phyloP scores from a whole-genome alignment of 1,140 invertebrate genomes.

The Stenopsyche tienmushanensis region DNA sequence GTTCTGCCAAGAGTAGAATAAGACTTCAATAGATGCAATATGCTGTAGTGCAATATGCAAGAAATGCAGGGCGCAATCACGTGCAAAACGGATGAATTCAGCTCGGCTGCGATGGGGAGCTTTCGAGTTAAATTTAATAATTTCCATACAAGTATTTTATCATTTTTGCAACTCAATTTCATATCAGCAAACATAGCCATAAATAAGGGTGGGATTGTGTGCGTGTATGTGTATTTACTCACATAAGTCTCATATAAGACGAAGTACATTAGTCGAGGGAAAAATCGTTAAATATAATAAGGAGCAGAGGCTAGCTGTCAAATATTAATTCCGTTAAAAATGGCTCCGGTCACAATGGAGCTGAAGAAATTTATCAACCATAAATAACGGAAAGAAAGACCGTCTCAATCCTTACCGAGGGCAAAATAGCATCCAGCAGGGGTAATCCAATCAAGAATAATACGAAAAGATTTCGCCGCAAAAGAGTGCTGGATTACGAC shows the following conservation, averaged over 20 bases:
- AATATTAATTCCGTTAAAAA: slow-evolving; percentile 41
- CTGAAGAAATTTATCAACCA: slow-evolving; percentile 39
- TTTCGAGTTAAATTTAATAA: no score
- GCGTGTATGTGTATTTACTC: no score
- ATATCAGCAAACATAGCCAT: neutral
- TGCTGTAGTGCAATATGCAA: slow-evolving; percentile 3
- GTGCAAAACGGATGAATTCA: slow-evolving; percentile 7
- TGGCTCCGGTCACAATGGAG: slow-evolving; percentile 34
- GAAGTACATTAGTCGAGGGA: slow-evolving; percentile 2
- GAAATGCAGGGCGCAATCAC: slow-evolving; percentile 2
- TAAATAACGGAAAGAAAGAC: slow-evolving; percentile 39
- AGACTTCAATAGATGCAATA: slow-evolving; percentile 13
- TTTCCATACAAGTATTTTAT: slow-evolving; percentile 1
- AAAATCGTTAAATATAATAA: slow-evolving; percentile 32
- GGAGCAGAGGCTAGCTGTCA: slow-evolving; percentile 37
- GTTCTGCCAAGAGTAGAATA: slow-evolving; percentile 1
- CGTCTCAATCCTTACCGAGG: slow-evolving; percentile 23
- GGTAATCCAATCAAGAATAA: slow-evolving; percentile 12
- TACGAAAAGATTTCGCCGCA: neutral
- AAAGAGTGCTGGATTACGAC: neutral
- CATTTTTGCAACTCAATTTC: neutral
- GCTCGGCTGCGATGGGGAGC: no score
- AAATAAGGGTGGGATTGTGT: neutral
- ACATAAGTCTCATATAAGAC: no score
- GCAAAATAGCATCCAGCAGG: slow-evolving; percentile 17